Conservation (phyloP, 2,797 vertebrate genomes). For the Thamnophis elegans region DNA sequence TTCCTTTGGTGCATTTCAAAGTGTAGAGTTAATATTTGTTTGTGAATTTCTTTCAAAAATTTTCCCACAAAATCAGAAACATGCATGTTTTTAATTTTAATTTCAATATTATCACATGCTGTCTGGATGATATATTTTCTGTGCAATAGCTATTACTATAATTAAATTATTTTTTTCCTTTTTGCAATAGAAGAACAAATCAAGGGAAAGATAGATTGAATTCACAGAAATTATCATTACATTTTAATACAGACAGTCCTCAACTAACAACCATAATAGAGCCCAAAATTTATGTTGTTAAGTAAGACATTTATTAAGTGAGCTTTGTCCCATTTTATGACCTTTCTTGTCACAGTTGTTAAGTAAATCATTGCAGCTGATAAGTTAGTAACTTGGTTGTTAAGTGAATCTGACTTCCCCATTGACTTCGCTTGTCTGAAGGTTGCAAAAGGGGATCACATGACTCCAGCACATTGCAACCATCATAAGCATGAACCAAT, state of each 20-base stretch:
- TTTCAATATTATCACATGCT: slow-evolving; percentile 54
- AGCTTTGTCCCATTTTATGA: not conserved
- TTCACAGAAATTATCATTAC: not conserved
- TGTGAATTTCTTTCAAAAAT: slow-evolving; percentile 9
- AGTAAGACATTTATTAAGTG: not conserved
- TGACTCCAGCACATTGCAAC: not conserved
- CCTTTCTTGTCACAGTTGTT: not conserved
- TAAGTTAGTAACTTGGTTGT: not conserved
- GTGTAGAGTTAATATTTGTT: slow-evolving; percentile 34
- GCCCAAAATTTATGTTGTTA: not conserved
- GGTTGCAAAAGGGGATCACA: not conserved
- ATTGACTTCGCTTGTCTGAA: not conserved
- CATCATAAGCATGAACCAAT: not conserved
- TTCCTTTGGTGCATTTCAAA: slow-evolving; percentile 46
- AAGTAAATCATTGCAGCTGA: not conserved
- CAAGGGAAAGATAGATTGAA: not conserved
- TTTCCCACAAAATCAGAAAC: slow-evolving; percentile 31
- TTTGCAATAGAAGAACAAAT: slow-evolving; percentile 14
- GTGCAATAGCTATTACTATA: slow-evolving; percentile 14
- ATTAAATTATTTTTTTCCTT: not conserved
- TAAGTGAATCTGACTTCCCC: not conserved
- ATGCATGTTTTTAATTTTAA: slow-evolving; percentile 26
- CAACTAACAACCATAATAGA: not conserved
- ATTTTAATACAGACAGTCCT: not conserved
- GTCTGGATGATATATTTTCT: slow-evolving; percentile 32